Base-by-base conservation (phyloP, 2,888 invertebrate genomes). In the Leucozona laternaria region DNA sequence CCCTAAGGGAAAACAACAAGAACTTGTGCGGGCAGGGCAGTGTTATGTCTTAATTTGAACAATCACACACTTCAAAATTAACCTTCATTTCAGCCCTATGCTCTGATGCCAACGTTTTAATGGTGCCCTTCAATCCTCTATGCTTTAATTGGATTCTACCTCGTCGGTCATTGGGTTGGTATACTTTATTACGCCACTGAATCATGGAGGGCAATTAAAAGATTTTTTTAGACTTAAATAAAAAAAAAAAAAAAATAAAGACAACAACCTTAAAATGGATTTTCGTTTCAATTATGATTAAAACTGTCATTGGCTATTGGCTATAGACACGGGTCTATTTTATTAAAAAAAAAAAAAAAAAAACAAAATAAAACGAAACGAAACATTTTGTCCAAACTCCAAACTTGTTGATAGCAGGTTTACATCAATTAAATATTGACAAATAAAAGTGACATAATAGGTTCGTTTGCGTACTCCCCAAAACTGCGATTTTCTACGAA, bases 121-220 rank as follows among this genome's bases (percentile, higher is more conserved):
- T 15, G 15, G 13, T 17, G 37, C 37, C 40, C 60, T 60, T 60
- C 40, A 40, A 22, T 40, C 15, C n/a, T 20, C 3, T 60, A 22
- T 25, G 40, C 40, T 22, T 40, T 60, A 60, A 60, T 60, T 40
- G 60, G 60, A 25, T 60, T 60, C n/a, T 60, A 37, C 3, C 2
- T 60, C 8, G 3, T 22, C 22, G 40, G 40, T 22, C 40, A 20
- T 40, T 15, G 57, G 57, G 20, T 58, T 11, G 1, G 10, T 17
- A 5, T 48, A 48, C 10, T 10, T 20, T 25, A 55, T 55, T 34
- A 31, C 17, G 13, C 34, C n/a, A 17, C 31, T 34, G 4, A 31
- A 57, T 57, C 8, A 31, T 31, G 10, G 17, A 37, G 5, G 20
- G 10, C 13, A 58, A 34, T 58, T 34, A 28, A 34, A 58, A 17